These are phyloP conservation scores for Yoshiicerus persimilis DNA, from an alignment of 1,140 invertebrate genomes.

Conservation along the genomic window DNA sequence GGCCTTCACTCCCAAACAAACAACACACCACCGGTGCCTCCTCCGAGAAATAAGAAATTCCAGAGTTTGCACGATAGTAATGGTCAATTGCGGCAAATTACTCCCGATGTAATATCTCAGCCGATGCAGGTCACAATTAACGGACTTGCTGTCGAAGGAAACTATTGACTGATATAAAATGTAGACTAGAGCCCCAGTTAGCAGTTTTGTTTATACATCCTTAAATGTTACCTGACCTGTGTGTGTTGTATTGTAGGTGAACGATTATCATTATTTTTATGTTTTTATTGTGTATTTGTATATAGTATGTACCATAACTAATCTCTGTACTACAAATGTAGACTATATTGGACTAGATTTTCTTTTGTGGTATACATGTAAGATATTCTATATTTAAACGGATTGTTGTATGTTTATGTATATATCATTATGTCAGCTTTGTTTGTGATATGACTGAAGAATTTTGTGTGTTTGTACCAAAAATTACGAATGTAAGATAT, in stretches of 20 bases:
- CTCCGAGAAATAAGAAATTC: slow-evolving; percentile 43
- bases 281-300: not conserved
- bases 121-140: slow-evolving; percentile 48
- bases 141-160: slow-evolving; percentile 35
- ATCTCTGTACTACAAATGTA: not conserved
- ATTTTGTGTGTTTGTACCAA: not conserved
- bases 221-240: slow-evolving; percentile 6
- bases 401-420: not conserved
- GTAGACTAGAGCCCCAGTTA: not conserved
- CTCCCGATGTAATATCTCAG: slow-evolving; percentile 48
- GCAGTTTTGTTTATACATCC: not conserved
- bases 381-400: not conserved
- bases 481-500: not conserved
- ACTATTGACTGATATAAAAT: slow-evolving; percentile 15
- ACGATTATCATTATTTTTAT: slow-evolving; percentile 10
- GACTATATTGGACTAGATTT: not conserved
- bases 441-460: not conserved
- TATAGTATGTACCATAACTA: not conserved
- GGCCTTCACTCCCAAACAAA: not conserved
- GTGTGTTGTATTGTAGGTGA: not conserved
- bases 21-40: slow-evolving; percentile 42
- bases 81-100: slow-evolving; percentile 33
- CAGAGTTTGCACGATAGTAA: slow-evolving; percentile 16
- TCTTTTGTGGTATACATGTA: not conserved
- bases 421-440: not conserved